Percentiles rank a stretch among this genome's conserved stretches.
Conservation (phyloP, 2,113 vertebrate genomes). For the Mormoops blainvillei region DNA sequence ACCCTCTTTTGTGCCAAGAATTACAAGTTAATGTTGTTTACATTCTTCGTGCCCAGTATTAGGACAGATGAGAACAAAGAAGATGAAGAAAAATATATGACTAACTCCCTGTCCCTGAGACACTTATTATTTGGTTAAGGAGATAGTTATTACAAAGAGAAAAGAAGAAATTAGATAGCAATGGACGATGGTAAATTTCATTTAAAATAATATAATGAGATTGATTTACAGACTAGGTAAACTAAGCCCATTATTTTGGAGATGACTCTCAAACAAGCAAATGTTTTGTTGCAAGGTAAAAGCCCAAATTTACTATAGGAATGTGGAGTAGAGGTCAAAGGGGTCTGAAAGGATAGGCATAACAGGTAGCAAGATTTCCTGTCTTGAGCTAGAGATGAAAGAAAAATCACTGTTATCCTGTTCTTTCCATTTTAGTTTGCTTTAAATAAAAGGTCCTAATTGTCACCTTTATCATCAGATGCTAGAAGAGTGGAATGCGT, state of each 20-base stretch:
- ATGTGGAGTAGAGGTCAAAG: not conserved
- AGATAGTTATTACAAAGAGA: not conserved
- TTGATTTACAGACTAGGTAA: not conserved
- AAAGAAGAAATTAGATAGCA: not conserved
- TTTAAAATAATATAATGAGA: not conserved
- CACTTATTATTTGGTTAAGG: not conserved
- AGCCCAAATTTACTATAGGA: not conserved
- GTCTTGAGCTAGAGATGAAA: not conserved
- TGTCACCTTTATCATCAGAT: not conserved
- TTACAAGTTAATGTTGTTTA: not conserved
- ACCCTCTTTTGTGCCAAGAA: not conserved
- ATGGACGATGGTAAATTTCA: not conserved
- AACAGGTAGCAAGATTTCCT: not conserved
- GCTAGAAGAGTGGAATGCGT: not conserved
- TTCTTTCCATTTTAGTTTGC: not conserved
- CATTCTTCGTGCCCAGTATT: not conserved
- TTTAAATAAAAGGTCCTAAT: slow-evolving; percentile 14
- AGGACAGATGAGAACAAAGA: not conserved
- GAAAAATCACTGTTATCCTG: not conserved
- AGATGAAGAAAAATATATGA: not conserved
- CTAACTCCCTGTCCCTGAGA: not conserved
- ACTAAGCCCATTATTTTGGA: not conserved
- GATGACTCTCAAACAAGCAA: not conserved
- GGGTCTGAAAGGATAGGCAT: not conserved
- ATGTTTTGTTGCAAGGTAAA: not conserved